Evolutionary conservation across 1,140 invertebrate species (phyloP).

Genomic region (Piezodorus guildinii): DNA sequence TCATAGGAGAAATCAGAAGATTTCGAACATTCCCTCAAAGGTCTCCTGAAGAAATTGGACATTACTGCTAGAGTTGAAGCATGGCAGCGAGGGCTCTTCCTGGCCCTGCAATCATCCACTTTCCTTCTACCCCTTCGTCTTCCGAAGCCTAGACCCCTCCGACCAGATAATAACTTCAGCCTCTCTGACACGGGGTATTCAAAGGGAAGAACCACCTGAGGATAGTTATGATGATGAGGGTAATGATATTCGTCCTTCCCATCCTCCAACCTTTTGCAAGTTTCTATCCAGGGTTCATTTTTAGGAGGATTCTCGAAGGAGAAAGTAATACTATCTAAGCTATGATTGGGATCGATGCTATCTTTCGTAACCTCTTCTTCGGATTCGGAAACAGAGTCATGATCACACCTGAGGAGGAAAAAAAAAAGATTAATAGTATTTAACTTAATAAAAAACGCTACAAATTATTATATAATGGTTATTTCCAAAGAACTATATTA

Average conservation of each 20-base stretch:
- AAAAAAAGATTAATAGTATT: too few relatives aligned
- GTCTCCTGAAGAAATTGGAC: conserved; percentile 32
- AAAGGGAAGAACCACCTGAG: conserved; percentile 56
- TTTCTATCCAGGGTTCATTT: not conserved
- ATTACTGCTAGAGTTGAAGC: conserved; percentile 71
- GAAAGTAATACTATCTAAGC: not conserved
- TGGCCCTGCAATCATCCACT: conserved; percentile 43
- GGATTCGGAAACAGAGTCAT: too few relatives aligned
- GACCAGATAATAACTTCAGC: conserved; percentile 29
- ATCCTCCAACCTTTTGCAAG: conserved; percentile 44
- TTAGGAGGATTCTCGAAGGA: not conserved
- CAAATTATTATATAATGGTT: too few relatives aligned
- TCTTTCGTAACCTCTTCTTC: conserved; percentile 10
- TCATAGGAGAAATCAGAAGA: not conserved
- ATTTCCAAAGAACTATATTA: too few relatives aligned
- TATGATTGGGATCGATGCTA: not conserved
- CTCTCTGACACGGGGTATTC: conserved; percentile 50
- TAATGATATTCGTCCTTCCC: conserved; percentile 42
- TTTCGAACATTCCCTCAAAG: not conserved
- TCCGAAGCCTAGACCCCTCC: not conserved
- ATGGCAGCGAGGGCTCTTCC: conserved; percentile 75
- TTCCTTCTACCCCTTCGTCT: not conserved
- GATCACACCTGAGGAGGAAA: too few relatives aligned
- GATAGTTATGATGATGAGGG: conserved; percentile 35
- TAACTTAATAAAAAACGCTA: too few relatives aligned